Conservation (phyloP, 2,797 vertebrate genomes). For the Macropus fuliginosus region DNA sequence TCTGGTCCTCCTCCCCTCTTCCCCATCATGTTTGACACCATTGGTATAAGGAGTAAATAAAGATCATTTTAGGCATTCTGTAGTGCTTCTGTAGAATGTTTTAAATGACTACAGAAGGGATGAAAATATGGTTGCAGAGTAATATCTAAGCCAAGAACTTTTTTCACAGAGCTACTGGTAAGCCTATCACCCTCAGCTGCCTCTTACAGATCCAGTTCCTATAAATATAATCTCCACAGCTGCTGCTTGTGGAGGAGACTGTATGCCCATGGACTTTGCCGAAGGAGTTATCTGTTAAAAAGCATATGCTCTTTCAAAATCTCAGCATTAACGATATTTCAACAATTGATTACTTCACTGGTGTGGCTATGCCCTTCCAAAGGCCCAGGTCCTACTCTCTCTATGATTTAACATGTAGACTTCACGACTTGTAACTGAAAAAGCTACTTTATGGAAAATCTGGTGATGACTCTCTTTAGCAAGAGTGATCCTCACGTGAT, state of each 20-base stretch:
- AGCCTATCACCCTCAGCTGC: conserved; percentile 82
- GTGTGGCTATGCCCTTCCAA: not conserved
- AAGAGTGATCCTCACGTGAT: not conserved
- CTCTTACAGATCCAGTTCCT: conserved; percentile 75
- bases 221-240: conserved; percentile 81
- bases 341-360: not conserved
- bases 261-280: conserved; percentile 70
- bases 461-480: not conserved
- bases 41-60: not conserved
- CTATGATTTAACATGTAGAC: not conserved
- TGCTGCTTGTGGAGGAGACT: conserved; percentile 73
- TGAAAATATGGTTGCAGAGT: conserved; percentile 11
- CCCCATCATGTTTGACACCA: not conserved
- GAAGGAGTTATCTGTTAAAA: not conserved
- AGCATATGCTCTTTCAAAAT: not conserved
- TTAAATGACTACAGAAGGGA: conserved; percentile 58
- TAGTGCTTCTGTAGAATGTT: not conserved
- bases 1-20: not conserved
- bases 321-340: not conserved
- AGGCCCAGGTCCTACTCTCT: not conserved
- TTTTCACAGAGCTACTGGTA: conserved; percentile 79
- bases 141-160: conserved; percentile 43
- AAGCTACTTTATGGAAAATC: not conserved
- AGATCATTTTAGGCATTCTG: not conserved
- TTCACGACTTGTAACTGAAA: not conserved